Percentiles rank a stretch among this genome's conserved stretches.
Conservation (phyloP, 2,113 vertebrate species). For the Cacatua alba region DNA sequence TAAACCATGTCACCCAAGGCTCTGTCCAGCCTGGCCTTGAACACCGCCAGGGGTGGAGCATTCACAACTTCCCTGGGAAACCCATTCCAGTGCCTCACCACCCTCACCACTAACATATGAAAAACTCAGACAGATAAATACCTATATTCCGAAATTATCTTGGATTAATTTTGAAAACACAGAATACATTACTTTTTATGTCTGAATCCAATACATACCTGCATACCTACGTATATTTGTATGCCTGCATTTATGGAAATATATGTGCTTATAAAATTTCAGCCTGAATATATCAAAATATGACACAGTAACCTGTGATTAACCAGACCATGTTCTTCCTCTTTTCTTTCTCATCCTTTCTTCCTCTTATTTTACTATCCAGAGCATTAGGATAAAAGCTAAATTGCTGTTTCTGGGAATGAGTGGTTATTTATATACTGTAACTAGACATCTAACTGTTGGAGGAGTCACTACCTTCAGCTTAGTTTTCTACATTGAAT, state of each 20-base stretch:
- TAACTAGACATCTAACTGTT: not conserved
- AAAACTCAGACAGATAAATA: not conserved
- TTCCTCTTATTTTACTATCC: not conserved
- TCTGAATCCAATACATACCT: not conserved
- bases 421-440: not conserved
- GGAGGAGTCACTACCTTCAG: not conserved
- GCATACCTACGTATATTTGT: not conserved
- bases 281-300: not conserved
- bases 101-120: not conserved
- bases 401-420: not conserved
- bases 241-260: not conserved
- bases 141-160: accelerated
- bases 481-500: not conserved
- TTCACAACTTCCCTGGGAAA: too few species aligned
- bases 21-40: too few species aligned
- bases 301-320: not conserved
- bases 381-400: not conserved
- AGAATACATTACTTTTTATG: not conserved
- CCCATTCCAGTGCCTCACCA: too few species aligned
- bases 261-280: not conserved
- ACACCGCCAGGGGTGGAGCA: too few species aligned
- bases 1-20: too few species aligned
- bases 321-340: not conserved
- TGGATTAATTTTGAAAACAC: not conserved
- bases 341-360: not conserved